A percentile compares a stretch with the other conserved stretches of the same genome.
Conservation (phyloP, 2,888 invertebrate species). For the Caenorhabditis panamensis region DNA sequence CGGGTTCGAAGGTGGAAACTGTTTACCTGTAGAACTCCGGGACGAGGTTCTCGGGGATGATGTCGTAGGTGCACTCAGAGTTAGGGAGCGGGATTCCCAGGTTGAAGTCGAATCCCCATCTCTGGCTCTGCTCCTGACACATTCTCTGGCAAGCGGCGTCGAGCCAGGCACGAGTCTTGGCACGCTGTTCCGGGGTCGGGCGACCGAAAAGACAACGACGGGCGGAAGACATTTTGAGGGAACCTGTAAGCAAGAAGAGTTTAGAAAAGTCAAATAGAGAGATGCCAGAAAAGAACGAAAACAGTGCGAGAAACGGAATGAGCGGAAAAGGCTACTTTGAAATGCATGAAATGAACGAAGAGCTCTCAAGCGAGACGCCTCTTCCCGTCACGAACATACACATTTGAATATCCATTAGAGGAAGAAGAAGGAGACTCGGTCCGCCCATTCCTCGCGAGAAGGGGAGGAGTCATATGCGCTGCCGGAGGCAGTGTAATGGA, state of each 20-base stretch:
- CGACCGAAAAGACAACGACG: conserved; percentile 59
- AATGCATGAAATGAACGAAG: not conserved
- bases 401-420: conserved; percentile 54
- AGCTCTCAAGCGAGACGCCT: conserved; percentile 43
- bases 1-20: not conserved
- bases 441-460: conserved; percentile 30
- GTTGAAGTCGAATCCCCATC: conserved; percentile 66
- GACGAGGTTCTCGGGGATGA: conserved; percentile 24
- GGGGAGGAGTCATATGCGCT: conserved; percentile 56
- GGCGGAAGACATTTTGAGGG: conserved; percentile 33
- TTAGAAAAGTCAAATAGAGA: not conserved
- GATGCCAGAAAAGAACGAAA: not conserved
- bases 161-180: conserved; percentile 35
- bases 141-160: conserved; percentile 31
- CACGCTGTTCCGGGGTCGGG: conserved; percentile 44
- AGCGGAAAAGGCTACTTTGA: not conserved
- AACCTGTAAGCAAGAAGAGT: conserved; percentile 20
- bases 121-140: conserved; percentile 36
- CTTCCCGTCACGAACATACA: conserved; percentile 26
- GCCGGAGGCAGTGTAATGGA: conserved; percentile 54
- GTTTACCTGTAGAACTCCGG: conserved; percentile 56
- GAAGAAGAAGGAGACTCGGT: conserved; percentile 15
- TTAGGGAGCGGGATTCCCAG: conserved; percentile 49
- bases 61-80: conserved; percentile 31
- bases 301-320: not conserved